Evolutionary conservation across 2,888 invertebrate genomes (phyloP).

Genomic region (Apodemia zela): DNA sequence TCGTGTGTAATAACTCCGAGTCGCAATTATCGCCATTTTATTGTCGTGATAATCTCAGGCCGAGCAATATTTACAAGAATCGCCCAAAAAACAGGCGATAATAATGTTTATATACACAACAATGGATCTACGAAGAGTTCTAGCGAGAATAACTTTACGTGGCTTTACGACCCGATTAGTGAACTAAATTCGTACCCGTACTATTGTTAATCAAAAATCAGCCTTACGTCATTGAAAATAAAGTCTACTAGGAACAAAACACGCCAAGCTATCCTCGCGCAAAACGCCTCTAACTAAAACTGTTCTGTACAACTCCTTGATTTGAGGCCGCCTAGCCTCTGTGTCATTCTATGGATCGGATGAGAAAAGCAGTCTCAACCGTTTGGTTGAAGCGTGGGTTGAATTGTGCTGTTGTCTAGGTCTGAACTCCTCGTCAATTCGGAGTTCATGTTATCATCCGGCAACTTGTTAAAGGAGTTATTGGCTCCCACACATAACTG

Average conservation of each 20-base stretch:
- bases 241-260: slow-evolving; percentile 73
- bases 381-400: slow-evolving; percentile 68
- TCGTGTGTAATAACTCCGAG: slow-evolving; percentile 18
- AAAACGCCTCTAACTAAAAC: slow-evolving; percentile 33
- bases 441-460: slow-evolving; percentile 74
- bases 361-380: slow-evolving; percentile 50
- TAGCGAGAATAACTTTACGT: slow-evolving; percentile 59
- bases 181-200: slow-evolving; percentile 61
- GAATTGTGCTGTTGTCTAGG: slow-evolving; percentile 63
- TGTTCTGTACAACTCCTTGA: slow-evolving; percentile 24
- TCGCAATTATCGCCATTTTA: slow-evolving; percentile 37
- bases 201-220: slow-evolving; percentile 64
- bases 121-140: slow-evolving; percentile 23
- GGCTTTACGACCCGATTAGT: slow-evolving; percentile 38
- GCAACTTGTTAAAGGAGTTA: slow-evolving; percentile 57
- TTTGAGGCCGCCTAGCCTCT: slow-evolving; percentile 65
- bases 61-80: slow-evolving; percentile 48
- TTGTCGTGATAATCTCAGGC: slow-evolving; percentile 59
- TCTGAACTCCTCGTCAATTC: slow-evolving; percentile 52
- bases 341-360: slow-evolving; percentile 49
- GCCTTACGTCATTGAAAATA: slow-evolving; percentile 67
- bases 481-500: too few species aligned
- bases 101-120: slow-evolving; percentile 49
- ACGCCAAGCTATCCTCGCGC: slow-evolving; percentile 62
- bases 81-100: slow-evolving; percentile 41